Evolutionary conservation across 2,113 vertebrate species (phyloP).

Genomic region (Oxyura jamaicensis): DNA sequence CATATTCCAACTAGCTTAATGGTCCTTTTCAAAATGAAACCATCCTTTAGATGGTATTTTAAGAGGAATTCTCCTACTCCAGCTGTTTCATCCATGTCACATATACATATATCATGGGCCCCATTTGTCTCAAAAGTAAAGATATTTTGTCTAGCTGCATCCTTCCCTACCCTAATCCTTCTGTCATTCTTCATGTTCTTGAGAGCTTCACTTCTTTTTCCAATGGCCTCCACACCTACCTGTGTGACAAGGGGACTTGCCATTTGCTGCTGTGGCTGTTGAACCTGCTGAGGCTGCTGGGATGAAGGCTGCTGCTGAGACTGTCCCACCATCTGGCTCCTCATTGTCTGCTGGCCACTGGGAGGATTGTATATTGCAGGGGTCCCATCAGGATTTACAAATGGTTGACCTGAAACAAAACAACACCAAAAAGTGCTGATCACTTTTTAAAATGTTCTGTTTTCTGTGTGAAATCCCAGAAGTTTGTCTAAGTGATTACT

Average conservation of each 20-base stretch:
- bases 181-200: background rate
- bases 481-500: background rate
- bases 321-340: constrained; percentile 78
- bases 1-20: fast-evolving
- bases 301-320: constrained; percentile 75
- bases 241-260: constrained; percentile 81
- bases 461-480: background rate
- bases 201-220: background rate
- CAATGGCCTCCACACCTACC: constrained; percentile 79
- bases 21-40: background rate
- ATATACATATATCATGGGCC: background rate
- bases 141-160: background rate
- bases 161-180: background rate
- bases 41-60: background rate
- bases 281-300: constrained; percentile 80
- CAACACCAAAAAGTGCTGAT: background rate
- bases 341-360: constrained; percentile 83
- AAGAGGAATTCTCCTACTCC: background rate
- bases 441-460: background rate
- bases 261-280: constrained; percentile 81
- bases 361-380: constrained; percentile 95
- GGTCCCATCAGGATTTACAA: constrained; percentile 93
- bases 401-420: constrained; percentile 87
- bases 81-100: background rate
- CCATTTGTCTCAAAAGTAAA: background rate